Conservation (phyloP, 2,888 invertebrate species). For the Ophion ventricosus region DNA sequence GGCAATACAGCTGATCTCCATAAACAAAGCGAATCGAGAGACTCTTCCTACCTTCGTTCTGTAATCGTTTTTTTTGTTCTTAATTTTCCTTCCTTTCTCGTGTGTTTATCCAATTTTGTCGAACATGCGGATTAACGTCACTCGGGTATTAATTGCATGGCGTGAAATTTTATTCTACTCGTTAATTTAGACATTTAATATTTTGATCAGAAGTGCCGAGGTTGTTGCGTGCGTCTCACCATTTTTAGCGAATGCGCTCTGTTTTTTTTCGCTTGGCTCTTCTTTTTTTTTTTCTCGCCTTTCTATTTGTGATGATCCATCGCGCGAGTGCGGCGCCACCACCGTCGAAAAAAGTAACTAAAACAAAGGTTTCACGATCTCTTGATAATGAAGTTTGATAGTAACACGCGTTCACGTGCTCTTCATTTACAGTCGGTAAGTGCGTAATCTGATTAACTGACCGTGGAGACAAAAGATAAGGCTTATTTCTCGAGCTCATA, state of each 20-base stretch:
- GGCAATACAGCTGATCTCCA: slow-evolving; percentile 81
- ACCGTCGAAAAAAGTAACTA: slow-evolving; percentile 9
- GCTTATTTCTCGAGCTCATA: no score
- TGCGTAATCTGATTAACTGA: no score
- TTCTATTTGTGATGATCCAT: slow-evolving; percentile 36
- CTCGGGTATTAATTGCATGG: slow-evolving; percentile 74
- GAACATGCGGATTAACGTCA: slow-evolving; percentile 68
- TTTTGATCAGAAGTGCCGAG: slow-evolving; percentile 73
- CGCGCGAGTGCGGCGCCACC: slow-evolving; percentile 26
- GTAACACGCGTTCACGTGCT: neutral
- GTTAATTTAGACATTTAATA: slow-evolving; percentile 77
- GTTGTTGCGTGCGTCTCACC: slow-evolving; percentile 75
- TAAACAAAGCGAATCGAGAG: slow-evolving; percentile 78
- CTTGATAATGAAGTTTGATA: neutral
- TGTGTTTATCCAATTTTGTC: slow-evolving; percentile 69
- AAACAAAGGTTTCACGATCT: neutral
- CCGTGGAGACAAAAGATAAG: no score
- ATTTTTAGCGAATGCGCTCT: slow-evolving; percentile 70
- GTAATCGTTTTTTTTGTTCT: slow-evolving; percentile 60
- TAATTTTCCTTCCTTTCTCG: slow-evolving; percentile 57
- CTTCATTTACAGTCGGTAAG: neutral
- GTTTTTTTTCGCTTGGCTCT: slow-evolving; percentile 54
- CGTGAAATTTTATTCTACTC: slow-evolving; percentile 71
- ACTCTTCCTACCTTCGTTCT: slow-evolving; percentile 76
- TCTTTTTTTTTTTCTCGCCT: slow-evolving; percentile 23